A percentile compares a stretch with the other conserved stretches of the same genome.
phyloP scores from a whole-genome alignment of 2,113 vertebrate species.

The Herpetotheres cachinnans region DNA sequence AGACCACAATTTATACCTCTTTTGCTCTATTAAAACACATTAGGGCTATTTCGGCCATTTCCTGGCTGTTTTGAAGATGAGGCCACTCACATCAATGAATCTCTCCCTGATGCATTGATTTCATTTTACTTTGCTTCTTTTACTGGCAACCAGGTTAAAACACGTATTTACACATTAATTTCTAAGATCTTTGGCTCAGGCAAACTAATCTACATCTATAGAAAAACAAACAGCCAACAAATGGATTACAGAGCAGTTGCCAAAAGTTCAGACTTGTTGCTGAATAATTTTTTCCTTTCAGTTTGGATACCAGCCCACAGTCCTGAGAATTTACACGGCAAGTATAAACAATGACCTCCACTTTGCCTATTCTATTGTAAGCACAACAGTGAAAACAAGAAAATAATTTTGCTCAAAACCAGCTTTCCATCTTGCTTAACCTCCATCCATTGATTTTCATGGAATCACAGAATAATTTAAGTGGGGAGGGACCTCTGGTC shows the following conservation, averaged over 20 bases:
- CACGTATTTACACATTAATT: conserved; percentile 37
- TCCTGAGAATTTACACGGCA: neutral
- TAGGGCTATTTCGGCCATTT: neutral
- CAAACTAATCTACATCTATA: conserved; percentile 34
- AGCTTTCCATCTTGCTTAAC: neutral
- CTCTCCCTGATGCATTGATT: conserved; percentile 13
- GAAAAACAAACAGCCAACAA: conserved; percentile 52
- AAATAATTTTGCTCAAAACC: neutral
- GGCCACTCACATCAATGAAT: neutral
- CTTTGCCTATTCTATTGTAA: neutral
- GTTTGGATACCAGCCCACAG: neutral
- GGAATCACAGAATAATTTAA: neutral
- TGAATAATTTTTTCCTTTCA: conserved; percentile 32
- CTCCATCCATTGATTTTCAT: neutral
- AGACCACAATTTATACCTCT: neutral
- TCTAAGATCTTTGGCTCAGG: conserved; percentile 40
- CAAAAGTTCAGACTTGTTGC: conserved; percentile 17
- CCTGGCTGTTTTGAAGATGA: neutral
- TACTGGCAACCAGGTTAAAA: conserved; percentile 39
- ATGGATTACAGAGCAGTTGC: conserved; percentile 39
- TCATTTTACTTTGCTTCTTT: conserved; percentile 26
- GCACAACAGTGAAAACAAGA: neutral
- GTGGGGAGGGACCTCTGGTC: neutral
- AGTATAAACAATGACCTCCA: neutral
- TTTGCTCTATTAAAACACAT: neutral